phyloP scores from a whole-genome alignment of 1,140 invertebrate genomes.

The Scaptodrosophila lebanonensis region DNA sequence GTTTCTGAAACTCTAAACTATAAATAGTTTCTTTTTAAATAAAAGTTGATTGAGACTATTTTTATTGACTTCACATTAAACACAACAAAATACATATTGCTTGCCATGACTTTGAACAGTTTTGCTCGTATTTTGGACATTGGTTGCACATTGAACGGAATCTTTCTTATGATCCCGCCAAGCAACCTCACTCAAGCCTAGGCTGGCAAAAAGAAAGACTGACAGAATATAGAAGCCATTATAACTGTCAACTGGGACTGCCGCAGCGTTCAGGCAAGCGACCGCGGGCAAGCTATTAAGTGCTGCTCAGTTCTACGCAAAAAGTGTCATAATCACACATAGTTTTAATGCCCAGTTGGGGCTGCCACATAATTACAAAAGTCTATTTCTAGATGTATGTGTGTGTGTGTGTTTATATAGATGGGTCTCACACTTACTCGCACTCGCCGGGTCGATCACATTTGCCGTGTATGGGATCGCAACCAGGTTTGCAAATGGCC shows the following conservation, averaged over 20 bases:
- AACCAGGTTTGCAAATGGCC: constrained; percentile 93
- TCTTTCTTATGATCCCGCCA: too few relatives aligned
- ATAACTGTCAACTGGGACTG: constrained; percentile 49
- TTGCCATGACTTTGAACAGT: too few relatives aligned
- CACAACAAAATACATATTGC: too few relatives aligned
- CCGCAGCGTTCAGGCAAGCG: constrained; percentile 7
- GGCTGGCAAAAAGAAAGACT: constrained; percentile 24
- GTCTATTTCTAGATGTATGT: not conserved
- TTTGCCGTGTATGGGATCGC: constrained; percentile 91
- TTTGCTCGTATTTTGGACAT: too few relatives aligned
- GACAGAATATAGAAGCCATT: constrained; percentile 41
- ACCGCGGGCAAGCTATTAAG: constrained; percentile 48
- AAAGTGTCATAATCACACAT: constrained; percentile 72
- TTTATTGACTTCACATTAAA: too few relatives aligned
- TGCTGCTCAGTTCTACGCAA: constrained; percentile 38
- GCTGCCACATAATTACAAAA: constrained; percentile 42
- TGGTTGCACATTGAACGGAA: too few relatives aligned
- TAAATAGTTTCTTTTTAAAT: too few relatives aligned
- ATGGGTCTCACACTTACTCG: constrained; percentile 84
- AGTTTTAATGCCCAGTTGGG: constrained; percentile 31
- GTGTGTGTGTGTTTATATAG: too few relatives aligned
- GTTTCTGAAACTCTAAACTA: too few relatives aligned
- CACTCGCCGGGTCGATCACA: constrained; percentile 93
- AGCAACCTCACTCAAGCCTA: too few relatives aligned
- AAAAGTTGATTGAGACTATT: too few relatives aligned